Base-by-base conservation (phyloP, 2,113 vertebrate species). In the Ictidomys tridecemlineatus region DNA sequence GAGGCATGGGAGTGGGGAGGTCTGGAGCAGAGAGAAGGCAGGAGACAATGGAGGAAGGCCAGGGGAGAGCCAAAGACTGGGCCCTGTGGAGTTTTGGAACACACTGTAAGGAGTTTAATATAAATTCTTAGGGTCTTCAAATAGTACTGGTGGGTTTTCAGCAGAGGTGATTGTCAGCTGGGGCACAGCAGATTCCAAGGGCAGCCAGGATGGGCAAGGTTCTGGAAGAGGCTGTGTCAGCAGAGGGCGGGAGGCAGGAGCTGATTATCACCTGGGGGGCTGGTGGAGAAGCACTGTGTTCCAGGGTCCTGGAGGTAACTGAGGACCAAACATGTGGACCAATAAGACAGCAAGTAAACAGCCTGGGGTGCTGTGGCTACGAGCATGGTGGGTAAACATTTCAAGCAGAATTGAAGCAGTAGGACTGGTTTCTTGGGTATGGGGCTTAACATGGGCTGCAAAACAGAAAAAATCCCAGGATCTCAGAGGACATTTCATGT, bases 331-430 rank as follows among this genome's bases (percentile, higher is more conserved):
- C 1, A 2, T 58, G 11, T 1, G 12, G 58, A 56, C 4, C n/a
- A 13, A 86, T 6, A 5, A 61, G 53, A 8, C 37, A 28, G 48
- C 22, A 22, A 18, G 13, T 45, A 26, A 73, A 1, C 61, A 30
- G 8, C 8, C 1, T 3, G 22, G 12, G 20, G 20, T 1, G 8
- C 34, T 2, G 10, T 2, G 13, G 26, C 5, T 0, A 1, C 4
- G 16, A 22, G 28, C 13, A 32, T 30, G 3, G 1, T 14, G 22
- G 63, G 63, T 8, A 37, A 76, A 20, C 2, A 0, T 34, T 48
- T 92, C 61, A 34, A 78, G 39, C 0, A 34, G 32, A 32, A 4
- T 39, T 39, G 70, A 58, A 45, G 28, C 3, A 20, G 17, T 11
- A 3, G 0, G 20, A 63, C 30, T 16, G 48, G 10, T 34, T 39